Base-by-base conservation (phyloP, 1,140 invertebrate genomes). In the Oryctes rhinoceros region DNA sequence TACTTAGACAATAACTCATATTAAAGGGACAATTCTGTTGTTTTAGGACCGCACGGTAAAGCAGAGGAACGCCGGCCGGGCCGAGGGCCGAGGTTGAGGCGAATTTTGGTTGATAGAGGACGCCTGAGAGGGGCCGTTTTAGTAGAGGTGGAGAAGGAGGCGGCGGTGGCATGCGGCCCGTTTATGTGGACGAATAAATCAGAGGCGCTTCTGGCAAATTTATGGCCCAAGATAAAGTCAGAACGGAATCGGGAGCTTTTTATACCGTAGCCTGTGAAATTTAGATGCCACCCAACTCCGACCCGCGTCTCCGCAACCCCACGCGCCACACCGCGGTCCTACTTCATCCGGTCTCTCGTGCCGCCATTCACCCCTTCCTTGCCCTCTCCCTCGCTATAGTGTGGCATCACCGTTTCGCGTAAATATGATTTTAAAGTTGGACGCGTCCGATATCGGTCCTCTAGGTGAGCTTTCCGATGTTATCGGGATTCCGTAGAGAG, bases 111-210 rank as follows among this genome's bases (percentile, higher is more conserved):
- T 30, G 79, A 44, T 44, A 44, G 39, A 44, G 53, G 53, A 59
- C 18, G 53, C 53, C 53, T 18, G 78, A 24, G 67, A 35, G 15
- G 37, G 30, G 24, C 67, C 20, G 20, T 37, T 65, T 65, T n/a
- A 13, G 48, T 20, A 18, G 39, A 11, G 78, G 49, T 62, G 47
- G 39, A 35, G 39, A n/a, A 35, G 39, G 11, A 35, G 24, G 53
- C 18, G 44, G 80, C 18, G 78, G 76, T 62, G 75, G 75, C 53
- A 67, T 65, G 48, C 75, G 59, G 76, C 44, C 39, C 75, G 86
- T 87, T 87, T 87, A 87, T 86, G 86, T 85, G 86, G 84, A 86
- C 86, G 83, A 85, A 87, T 87, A 87, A 87, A 87, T 87, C 87
- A 87, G 87, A 83, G 84, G 85, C 84, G 87, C 86, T 87, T 87